Percentiles rank a stretch among this genome's conserved stretches.
Evolutionary conservation across 1,140 invertebrate genomes (phyloP).

Genomic region (Doryteuthis pealeii): DNA sequence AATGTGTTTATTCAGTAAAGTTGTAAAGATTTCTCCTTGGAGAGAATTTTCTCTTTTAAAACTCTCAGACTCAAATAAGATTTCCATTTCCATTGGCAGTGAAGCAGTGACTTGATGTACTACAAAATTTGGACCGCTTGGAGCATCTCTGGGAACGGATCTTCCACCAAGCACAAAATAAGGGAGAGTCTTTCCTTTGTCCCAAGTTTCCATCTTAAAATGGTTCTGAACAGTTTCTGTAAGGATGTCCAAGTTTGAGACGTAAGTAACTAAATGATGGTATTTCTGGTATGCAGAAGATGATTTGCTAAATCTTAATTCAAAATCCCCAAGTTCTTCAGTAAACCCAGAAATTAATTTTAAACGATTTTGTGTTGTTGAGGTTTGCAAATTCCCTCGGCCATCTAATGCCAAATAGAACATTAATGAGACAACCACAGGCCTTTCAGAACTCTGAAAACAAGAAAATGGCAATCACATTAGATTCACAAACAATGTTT

Average conservation of each 20-base stretch:
- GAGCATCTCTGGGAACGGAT: constrained; percentile 49
- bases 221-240: constrained; percentile 74
- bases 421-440: constrained; percentile 59
- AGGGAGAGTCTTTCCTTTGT: constrained; percentile 52
- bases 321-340: constrained; percentile 78
- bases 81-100: constrained; percentile 81
- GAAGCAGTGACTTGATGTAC: constrained; percentile 69
- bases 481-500: too few relatives aligned
- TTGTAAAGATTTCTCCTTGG: constrained; percentile 68
- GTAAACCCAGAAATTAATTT: constrained; percentile 77
- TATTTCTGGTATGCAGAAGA: constrained; percentile 63
- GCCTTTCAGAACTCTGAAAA: constrained; percentile 30
- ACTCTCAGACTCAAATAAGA: constrained; percentile 80
- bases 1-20: constrained; percentile 65
- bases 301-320: constrained; percentile 62
- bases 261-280: constrained; percentile 59
- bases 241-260: constrained; percentile 70
- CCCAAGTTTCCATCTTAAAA: constrained; percentile 57
- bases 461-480: constrained; percentile 2
- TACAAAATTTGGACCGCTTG: constrained; percentile 73
- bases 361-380: constrained; percentile 63
- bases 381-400: constrained; percentile 43
- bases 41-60: constrained; percentile 65
- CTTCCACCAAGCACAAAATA: constrained; percentile 60
- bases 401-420: constrained; percentile 63